Evolutionary conservation across 1,140 invertebrate species (phyloP), one percentile per base, ranked within the genome.

Genomic region (Homalodisca vitripennis): DNA sequence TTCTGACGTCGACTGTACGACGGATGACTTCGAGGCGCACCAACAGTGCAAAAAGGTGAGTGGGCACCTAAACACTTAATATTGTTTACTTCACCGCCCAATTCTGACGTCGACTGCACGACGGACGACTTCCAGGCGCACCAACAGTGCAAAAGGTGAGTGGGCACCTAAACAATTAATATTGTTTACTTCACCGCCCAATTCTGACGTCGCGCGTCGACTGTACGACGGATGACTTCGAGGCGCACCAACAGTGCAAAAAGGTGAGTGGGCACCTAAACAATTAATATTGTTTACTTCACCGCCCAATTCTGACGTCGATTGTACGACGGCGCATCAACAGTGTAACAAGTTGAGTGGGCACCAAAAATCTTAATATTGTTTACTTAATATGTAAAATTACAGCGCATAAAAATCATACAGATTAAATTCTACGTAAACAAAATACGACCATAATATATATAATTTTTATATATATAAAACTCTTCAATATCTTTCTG

Each of bases 81-180:
- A n/a, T n/a, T n/a, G n/a, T n/a, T n/a, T n/a, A n/a, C n/a, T n/a
- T 81, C 84, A 62, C 77, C 80, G 73, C 75, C 79, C 10, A 79
- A 80, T 67, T 76, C 77, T 27, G 78, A 81, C 63, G 80, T 86
- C n/a, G 83, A 85, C 72, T 87, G 83, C 70, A 78, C 78, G 24
- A 79, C 84, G 65, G 81, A 84, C 48, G 88, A 90, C 73, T 91
- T 85, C 76, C 79, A 89, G 71, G 82, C 89, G 3, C 86, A 89
- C 76, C 82, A 85, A 73, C 83, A 89, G 67, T 89, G 89, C 71
- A 70, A 78, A 82, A 85, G 79, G 86, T 87, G 81, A 6, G 26
- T 62, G 10, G n/a, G n/a, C n/a, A n/a, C n/a, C n/a, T n/a, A n/a
- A n/a, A n/a, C n/a, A n/a, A n/a, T n/a, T n/a, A n/a, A n/a, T n/a